Base-by-base conservation (phyloP, 2,888 invertebrate species). In the Xylocampa areola region DNA sequence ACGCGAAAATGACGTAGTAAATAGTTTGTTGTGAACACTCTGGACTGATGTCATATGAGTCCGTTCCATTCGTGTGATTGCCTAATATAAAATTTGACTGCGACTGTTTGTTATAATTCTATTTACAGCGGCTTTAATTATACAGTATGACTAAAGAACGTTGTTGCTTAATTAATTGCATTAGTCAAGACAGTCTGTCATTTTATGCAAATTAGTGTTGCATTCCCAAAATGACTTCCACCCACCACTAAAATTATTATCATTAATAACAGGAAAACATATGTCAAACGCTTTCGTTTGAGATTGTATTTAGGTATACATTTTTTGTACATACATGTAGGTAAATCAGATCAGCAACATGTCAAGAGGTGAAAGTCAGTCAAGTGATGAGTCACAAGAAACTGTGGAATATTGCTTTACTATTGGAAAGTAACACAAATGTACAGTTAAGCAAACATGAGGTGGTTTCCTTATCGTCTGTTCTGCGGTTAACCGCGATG, bases 341-440 rank as follows among this genome's bases (percentile, higher is more conserved):
- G 55, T 68, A 70, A 80, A 80, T 77, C 67, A 79, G 77, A 77
- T 79, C 76, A 73, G 67, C 48, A 75, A 81, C 70, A 79, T 81
- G 80, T 84, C 82, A 83, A 81, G 77, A 67, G 76, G 85, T 80
- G 84, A 85, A 85, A 85, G 84, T 79, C 59, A 71, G 71, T 66
- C 63, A 67, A 65, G 59, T 44, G 73, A 65, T 79, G 78, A 76
- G 61, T 79, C 77, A 77, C 43, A 63, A 64, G 72, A 73, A 67
- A 79, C 79, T 74, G 62, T 60, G 68, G 68, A 62, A 54, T 64
- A 75, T 75, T 73, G 73, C 80, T 79, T 74, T 77, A 73, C 77
- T 80, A 83, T 78, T 81, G 78, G 81, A 85, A 85, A 84, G 83
- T 81, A 75, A 73, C 76, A 84, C 77, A 76, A 74, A 73, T 71